phyloP scores from a whole-genome alignment of 1,140 invertebrate species.

The Caerostris extrusa region DNA sequence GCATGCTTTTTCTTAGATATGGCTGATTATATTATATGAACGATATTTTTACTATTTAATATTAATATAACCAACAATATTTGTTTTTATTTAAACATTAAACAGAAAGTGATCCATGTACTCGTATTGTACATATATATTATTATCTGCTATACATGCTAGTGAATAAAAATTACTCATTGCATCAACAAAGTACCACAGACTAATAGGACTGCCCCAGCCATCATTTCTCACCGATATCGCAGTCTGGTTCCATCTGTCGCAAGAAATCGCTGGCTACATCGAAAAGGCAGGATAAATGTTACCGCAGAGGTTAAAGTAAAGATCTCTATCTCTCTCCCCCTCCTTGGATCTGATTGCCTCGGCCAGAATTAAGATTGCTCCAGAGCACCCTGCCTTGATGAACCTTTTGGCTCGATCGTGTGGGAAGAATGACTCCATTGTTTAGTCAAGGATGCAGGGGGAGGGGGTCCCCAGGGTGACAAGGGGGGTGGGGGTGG shows the following conservation, averaged over 20 bases:
- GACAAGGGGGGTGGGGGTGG: constrained; percentile 14
- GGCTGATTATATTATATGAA: too few species aligned
- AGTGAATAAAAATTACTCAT: not conserved
- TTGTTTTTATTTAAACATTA: too few species aligned
- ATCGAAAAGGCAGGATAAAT: constrained; percentile 64
- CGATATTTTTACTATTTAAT: too few species aligned
- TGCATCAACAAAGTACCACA: not conserved
- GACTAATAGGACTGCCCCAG: not conserved
- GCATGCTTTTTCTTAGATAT: too few species aligned
- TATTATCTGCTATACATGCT: too few species aligned
- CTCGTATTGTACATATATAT: too few species aligned
- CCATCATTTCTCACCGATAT: not conserved
- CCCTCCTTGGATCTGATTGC: constrained; percentile 64
- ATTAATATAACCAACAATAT: too few species aligned
- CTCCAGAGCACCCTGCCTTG: constrained; percentile 62
- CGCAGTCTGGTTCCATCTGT: not conserved
- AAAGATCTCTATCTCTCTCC: constrained; percentile 35
- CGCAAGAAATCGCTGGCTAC: constrained; percentile 21
- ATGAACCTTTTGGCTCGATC: constrained; percentile 66
- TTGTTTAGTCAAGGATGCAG: constrained; percentile 72
- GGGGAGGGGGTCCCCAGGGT: constrained; percentile 25
- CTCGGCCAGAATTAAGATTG: constrained; percentile 68
- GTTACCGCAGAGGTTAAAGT: constrained; percentile 52
- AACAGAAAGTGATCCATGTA: too few species aligned
- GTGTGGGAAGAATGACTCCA: constrained; percentile 60